Percentiles rank a stretch among this genome's conserved stretches.
Conservation (phyloP, 2,113 vertebrate genomes). For the Ciconia stormi region DNA sequence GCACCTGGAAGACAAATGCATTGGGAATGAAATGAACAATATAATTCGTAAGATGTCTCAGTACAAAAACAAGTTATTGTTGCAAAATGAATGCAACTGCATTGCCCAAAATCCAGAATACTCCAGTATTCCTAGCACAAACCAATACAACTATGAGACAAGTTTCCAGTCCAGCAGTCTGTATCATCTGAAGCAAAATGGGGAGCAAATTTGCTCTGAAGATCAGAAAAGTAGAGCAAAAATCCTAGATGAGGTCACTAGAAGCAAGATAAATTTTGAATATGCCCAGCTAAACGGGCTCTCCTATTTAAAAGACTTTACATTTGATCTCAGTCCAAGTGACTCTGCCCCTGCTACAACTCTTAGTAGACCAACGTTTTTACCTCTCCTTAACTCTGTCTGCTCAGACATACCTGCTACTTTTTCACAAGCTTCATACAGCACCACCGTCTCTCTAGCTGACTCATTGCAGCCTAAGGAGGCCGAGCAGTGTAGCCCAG, state of each 20-base stretch:
- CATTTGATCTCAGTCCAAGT: background rate
- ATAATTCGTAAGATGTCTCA: conserved; percentile 1
- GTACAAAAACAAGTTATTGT: conserved; percentile 22
- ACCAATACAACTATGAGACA: background rate
- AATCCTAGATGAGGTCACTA: conserved; percentile 21
- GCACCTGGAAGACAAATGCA: background rate
- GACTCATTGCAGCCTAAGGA: background rate
- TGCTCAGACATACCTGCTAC: background rate
- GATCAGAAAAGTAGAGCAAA: conserved; percentile 8
- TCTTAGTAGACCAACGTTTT: conserved; percentile 44
- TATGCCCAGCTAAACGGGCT: conserved; percentile 29
- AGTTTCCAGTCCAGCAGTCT: background rate
- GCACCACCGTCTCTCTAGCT: background rate
- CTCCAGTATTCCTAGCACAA: background rate
- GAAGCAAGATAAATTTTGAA: conserved; percentile 44
- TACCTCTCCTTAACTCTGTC: background rate
- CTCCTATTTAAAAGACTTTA: conserved; percentile 30
- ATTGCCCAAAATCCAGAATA: background rate
- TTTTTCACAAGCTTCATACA: background rate
- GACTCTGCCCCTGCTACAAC: background rate
- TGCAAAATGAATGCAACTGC: conserved; percentile 40
- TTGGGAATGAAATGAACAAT: conserved; percentile 5
- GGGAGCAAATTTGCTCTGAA: conserved; percentile 9
- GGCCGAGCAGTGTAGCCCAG: background rate
- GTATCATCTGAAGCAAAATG: conserved; percentile 11